Evolutionary conservation across 2,888 invertebrate species (phyloP).

Genomic region (Sphaerophoria rueppellii): DNA sequence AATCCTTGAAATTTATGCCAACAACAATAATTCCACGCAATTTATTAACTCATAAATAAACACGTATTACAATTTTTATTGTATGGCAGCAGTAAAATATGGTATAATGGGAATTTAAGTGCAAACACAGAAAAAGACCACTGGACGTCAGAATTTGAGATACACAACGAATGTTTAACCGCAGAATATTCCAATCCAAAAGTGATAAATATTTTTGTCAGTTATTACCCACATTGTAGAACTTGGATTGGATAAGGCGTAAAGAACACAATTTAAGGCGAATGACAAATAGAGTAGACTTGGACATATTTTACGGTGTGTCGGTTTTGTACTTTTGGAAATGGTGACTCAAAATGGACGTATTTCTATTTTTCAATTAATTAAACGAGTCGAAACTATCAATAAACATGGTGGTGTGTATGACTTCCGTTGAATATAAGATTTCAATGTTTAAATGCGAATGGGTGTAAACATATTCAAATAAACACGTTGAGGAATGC

Average conservation of each 20-base stretch:
- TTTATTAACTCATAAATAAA: slow-evolving; percentile 75
- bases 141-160: slow-evolving; percentile 3
- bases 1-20: slow-evolving; percentile 25
- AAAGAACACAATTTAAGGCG: no score
- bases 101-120: slow-evolving; percentile 68
- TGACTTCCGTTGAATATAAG: no score
- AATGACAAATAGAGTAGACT: no score
- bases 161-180: slow-evolving; percentile 26
- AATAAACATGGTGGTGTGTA: no score
- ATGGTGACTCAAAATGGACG: no score
- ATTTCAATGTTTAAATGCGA: no score
- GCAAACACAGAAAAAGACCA: slow-evolving; percentile 41
- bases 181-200: slow-evolving; percentile 5
- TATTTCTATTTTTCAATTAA: no score
- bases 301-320: no score
- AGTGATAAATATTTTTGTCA: slow-evolving; percentile 10
- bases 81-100: slow-evolving; percentile 63
- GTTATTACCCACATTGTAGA: slow-evolving; percentile 25
- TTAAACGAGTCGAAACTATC: no score
- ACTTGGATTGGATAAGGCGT: neutral
- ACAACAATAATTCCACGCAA: slow-evolving; percentile 69
- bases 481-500: no score
- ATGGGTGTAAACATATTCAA: no score
- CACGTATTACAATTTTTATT: slow-evolving; percentile 72
- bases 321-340: no score